A percentile compares a stretch with the other conserved stretches of the same genome.
These are phyloP conservation scores for Cinclus mexicanus DNA, from an alignment of 2,113 vertebrate genomes.

Conservation along the genomic window DNA sequence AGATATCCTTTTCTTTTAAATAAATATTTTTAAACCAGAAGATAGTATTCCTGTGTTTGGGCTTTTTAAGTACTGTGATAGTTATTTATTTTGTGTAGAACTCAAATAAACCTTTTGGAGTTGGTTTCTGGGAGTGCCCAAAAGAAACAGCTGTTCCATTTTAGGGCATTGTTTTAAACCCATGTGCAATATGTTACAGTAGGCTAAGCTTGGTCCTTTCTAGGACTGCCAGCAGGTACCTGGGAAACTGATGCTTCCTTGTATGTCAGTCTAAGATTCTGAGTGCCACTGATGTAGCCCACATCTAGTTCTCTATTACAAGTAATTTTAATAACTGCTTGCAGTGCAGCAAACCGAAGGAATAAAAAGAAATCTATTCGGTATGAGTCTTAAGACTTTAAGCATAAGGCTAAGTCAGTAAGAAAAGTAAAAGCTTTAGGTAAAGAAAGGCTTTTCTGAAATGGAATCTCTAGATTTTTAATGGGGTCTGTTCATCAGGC, in stretches of 20 bases:
- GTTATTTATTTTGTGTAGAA: background rate
- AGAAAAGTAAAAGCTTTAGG: background rate
- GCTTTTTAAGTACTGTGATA: background rate
- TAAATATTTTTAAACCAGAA: constrained; percentile 53
- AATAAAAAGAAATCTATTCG: background rate
- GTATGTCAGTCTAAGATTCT: background rate
- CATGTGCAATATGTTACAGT: background rate
- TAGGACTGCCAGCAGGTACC: background rate
- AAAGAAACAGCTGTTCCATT: background rate
- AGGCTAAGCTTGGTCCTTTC: background rate
- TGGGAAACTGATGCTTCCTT: background rate
- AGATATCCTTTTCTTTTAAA: constrained; percentile 61
- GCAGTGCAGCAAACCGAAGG: background rate
- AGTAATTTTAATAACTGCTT: background rate
- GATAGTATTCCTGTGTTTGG: background rate
- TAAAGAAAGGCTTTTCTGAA: background rate
- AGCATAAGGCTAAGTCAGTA: background rate
- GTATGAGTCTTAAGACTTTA: background rate
- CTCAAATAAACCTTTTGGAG: background rate
- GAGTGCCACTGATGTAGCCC: background rate
- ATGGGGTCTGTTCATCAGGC: background rate
- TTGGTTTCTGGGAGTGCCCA: background rate
- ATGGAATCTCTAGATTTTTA: background rate
- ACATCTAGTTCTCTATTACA: background rate
- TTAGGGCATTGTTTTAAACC: background rate